Evolutionary conservation across 1,140 invertebrate species (phyloP).

Genomic region (Hypothenemus hampei): DNA sequence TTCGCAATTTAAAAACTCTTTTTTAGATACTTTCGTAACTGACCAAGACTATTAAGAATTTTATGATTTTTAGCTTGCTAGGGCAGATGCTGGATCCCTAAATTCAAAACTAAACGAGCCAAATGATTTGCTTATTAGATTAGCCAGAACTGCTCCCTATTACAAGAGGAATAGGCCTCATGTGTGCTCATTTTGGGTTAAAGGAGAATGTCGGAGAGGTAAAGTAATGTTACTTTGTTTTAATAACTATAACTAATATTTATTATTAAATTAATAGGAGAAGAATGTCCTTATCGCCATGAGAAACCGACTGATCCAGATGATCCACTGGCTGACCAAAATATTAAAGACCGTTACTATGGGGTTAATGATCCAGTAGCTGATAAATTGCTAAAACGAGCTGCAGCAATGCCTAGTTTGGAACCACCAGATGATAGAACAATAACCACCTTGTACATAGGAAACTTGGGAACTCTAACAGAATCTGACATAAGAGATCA

Average conservation of each 20-base stretch:
- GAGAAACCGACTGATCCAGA: slow-evolving; percentile 99
- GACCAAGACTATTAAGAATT: neutral
- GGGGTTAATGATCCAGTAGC: slow-evolving; percentile 99
- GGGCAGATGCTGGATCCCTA: slow-evolving; percentile 52
- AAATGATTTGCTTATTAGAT: slow-evolving; percentile 86
- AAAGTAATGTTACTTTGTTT: slow-evolving; percentile 1
- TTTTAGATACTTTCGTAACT: too few species aligned
- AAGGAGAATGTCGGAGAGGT: slow-evolving; percentile 95
- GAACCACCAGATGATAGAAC: slow-evolving; percentile 93
- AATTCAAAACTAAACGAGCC: slow-evolving; percentile 72
- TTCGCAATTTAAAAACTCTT: too few species aligned
- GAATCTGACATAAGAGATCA: slow-evolving; percentile 89
- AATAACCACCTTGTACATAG: slow-evolving; percentile 95
- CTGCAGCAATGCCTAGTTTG: slow-evolving; percentile 89
- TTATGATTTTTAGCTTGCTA: slow-evolving; percentile 41
- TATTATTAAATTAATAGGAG: slow-evolving; percentile 49
- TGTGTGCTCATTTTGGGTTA: slow-evolving; percentile 99
- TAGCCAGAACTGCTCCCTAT: slow-evolving; percentile 96
- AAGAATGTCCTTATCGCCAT: slow-evolving; percentile 98
- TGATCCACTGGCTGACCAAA: slow-evolving; percentile 98
- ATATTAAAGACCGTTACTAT: slow-evolving; percentile 98
- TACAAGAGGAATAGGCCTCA: slow-evolving; percentile 98
- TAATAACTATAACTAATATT: neutral
- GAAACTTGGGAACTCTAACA: slow-evolving; percentile 85
- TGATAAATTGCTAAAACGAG: slow-evolving; percentile 91